Evolutionary conservation across 2,113 vertebrate species (phyloP), one percentile per base, ranked within the genome.

Genomic region (Pelodiscus sinensis): DNA sequence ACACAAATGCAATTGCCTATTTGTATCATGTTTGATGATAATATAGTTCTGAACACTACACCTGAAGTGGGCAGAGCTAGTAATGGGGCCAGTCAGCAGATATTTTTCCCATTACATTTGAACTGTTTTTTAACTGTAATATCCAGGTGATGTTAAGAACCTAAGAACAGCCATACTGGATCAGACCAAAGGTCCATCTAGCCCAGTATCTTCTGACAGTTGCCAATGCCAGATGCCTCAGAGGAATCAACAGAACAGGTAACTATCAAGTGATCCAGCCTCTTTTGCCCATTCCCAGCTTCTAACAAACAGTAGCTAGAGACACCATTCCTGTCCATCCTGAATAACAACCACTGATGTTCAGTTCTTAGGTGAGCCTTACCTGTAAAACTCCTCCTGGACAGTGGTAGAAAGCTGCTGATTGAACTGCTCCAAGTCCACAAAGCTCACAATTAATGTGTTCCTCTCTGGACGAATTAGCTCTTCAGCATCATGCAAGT

Each of bases 311-410:
- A 44, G 44, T 44, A 44, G 44, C 44, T 44, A 44, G 44, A 44
- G 44, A 44, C 44, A 44, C 44, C 44, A 44, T 44, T 44, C 44
- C 44, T 44, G 44, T 44, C 44, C 44, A 6, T 44, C 44, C 44
- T 44, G 44, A 44, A 44, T 44, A 44, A 44, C 44, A 44, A 44
- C 44, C 44, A 44, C 7, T 44, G 81, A 3, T 73, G 25, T 27
- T 62, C n/a, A 80, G 12, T 4, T 79, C 38, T 27, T 57, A 86
- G n/a, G 16, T 13, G 5, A 1, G 5, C 16, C 83, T 95, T 92
- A 99, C 99, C 99, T 99, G 96, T 99, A 99, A 95, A 98, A 99
- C 79, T 99, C 99, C 95, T 99, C 99, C 96, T 99, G 99, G 93
- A 99, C 93, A 90, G 99, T 99, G 84, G 99, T 99, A 15, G 99